Evolutionary conservation across 2,113 vertebrate species (phyloP).

Genomic region (Vidua chalybeata): DNA sequence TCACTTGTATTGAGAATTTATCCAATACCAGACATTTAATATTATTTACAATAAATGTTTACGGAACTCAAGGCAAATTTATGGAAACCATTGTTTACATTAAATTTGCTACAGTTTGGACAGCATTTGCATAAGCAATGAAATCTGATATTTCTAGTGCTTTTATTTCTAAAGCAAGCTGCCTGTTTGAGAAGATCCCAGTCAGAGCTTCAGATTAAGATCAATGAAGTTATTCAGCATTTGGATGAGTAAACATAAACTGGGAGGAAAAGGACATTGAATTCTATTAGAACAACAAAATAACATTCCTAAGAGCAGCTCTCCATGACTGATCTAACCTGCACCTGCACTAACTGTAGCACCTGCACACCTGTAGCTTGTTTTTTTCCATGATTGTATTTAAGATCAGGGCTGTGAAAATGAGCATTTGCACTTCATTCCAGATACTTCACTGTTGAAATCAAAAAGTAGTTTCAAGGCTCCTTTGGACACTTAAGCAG

Average conservation of each 20-base stretch:
- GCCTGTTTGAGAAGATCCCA: background rate
- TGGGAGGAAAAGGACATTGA: background rate
- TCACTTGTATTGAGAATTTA: background rate
- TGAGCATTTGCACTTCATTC: background rate
- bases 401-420: background rate
- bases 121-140: rapidly evolving
- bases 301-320: background rate
- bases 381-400: background rate
- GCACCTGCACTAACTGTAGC: background rate
- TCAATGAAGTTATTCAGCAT: background rate
- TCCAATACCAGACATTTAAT: background rate
- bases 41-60: background rate
- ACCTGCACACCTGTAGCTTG: background rate
- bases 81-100: background rate
- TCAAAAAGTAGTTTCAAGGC: background rate
- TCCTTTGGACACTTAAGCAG: background rate
- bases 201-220: background rate
- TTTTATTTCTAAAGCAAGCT: background rate
- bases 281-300: background rate
- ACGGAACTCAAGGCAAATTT: background rate
- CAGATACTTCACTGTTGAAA: background rate
- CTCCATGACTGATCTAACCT: background rate
- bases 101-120: background rate
- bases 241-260: background rate
- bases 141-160: background rate